phyloP scores from a whole-genome alignment of 2,113 vertebrate genomes.

The Nettapus auritus region DNA sequence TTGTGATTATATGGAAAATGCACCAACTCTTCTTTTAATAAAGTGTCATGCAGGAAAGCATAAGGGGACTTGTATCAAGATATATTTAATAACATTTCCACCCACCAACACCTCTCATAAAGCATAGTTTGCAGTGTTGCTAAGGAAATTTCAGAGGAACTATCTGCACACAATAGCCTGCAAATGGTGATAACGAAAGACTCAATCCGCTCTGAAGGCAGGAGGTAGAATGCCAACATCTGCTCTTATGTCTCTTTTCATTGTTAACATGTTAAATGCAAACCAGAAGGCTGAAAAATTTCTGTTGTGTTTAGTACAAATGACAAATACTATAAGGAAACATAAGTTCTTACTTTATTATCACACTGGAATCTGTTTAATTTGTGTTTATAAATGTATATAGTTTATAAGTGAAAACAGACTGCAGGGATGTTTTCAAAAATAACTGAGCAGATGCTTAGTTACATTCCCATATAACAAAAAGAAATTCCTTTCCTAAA shows the following conservation, averaged over 20 bases:
- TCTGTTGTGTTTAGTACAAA: neutral
- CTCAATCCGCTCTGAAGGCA: slow-evolving; percentile 43
- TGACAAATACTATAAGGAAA: neutral
- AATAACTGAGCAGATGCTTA: neutral
- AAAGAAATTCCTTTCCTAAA: neutral
- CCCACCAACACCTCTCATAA: neutral
- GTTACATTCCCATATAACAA: neutral
- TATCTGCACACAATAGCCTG: neutral
- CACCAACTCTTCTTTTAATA: neutral
- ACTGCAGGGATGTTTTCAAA: neutral
- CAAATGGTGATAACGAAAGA: slow-evolving; percentile 26
- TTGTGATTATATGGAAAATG: neutral
- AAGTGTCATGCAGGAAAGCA: neutral
- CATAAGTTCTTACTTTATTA: neutral
- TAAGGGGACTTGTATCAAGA: neutral
- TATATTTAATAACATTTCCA: slow-evolving; percentile 39
- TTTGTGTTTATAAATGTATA: neutral
- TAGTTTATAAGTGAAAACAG: neutral
- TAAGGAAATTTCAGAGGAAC: slow-evolving; percentile 29
- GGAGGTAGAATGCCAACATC: neutral
- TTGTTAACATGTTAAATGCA: neutral
- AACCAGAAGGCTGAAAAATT: neutral
- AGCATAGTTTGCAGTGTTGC: neutral
- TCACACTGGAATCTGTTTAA: neutral
- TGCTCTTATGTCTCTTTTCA: neutral